A percentile compares a stretch with the other conserved stretches of the same genome.
phyloP scores from a whole-genome alignment of 2,113 vertebrate species.

The Taxidea taxus region DNA sequence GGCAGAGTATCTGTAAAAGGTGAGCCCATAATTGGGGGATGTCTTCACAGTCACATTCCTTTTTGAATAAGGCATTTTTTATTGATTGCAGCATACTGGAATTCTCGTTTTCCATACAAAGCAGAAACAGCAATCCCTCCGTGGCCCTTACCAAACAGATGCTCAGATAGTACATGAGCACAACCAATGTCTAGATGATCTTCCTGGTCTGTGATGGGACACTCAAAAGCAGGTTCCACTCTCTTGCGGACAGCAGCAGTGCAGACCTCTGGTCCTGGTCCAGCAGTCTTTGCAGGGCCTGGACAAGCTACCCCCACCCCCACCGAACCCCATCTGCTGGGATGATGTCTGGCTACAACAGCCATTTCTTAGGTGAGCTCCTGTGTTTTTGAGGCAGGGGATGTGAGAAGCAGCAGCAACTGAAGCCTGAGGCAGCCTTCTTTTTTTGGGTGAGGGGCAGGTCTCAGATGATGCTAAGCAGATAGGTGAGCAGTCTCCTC shows the following conservation, averaged over 20 bases:
- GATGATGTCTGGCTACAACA: not conserved
- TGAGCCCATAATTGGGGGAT: not conserved
- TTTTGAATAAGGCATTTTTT: slow-evolving; percentile 10
- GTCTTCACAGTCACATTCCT: not conserved
- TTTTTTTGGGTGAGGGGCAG: not conserved
- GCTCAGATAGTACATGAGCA: not conserved
- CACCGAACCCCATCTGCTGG: not conserved
- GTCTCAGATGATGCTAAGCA: not conserved
- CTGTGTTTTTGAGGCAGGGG: not conserved
- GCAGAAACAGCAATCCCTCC: not conserved
- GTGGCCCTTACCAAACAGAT: not conserved
- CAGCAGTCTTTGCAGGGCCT: not conserved
- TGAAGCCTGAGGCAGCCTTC: not conserved
- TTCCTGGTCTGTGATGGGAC: not conserved
- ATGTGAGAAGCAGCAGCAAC: not conserved
- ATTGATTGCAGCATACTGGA: not conserved
- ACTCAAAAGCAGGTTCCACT: not conserved
- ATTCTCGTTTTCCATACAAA: not conserved
- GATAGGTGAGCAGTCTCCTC: not conserved
- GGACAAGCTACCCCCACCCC: not conserved
- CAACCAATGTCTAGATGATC: not conserved
- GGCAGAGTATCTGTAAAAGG: not conserved
- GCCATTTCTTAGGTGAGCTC: not conserved
- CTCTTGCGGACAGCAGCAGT: not conserved
- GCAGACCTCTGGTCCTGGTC: not conserved